phyloP scores from a whole-genome alignment of 2,797 vertebrate species.

The Sitta carolinensis region DNA sequence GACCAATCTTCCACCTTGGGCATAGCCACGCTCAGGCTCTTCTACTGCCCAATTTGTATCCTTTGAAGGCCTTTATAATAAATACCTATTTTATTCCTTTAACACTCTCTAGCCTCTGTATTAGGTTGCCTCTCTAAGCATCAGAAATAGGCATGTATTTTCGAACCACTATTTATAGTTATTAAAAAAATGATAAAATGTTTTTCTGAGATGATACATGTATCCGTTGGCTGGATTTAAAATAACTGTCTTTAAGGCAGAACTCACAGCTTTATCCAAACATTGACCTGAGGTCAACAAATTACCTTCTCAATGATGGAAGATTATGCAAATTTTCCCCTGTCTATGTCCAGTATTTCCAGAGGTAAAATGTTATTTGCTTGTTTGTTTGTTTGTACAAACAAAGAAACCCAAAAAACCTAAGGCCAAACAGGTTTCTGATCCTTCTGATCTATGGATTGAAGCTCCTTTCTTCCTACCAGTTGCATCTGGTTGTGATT shows the following conservation, averaged over 20 bases:
- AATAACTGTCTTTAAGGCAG: neutral
- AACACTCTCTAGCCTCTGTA: no score
- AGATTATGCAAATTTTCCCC: neutral
- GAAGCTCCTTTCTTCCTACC: neutral
- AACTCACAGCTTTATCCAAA: neutral
- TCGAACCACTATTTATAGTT: neutral
- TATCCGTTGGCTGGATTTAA: neutral
- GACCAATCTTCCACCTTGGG: no score
- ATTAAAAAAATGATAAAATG: neutral
- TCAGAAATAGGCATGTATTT: neutral
- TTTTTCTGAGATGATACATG: neutral
- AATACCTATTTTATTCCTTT: no score
- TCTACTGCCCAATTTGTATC: no score
- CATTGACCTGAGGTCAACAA: neutral
- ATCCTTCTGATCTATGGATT: neutral
- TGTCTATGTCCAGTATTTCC: neutral
- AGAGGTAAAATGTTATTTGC: neutral
- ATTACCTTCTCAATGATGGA: neutral
- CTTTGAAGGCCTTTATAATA: no score
- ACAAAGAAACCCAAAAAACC: no score
- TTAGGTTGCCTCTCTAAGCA: no score
- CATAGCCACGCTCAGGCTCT: no score
- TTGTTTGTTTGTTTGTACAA: neutral
- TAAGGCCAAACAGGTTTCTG: accelerated
- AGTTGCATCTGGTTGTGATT: neutral